phyloP scores from a whole-genome alignment of 2,113 vertebrate species.

The Perca flavescens region DNA sequence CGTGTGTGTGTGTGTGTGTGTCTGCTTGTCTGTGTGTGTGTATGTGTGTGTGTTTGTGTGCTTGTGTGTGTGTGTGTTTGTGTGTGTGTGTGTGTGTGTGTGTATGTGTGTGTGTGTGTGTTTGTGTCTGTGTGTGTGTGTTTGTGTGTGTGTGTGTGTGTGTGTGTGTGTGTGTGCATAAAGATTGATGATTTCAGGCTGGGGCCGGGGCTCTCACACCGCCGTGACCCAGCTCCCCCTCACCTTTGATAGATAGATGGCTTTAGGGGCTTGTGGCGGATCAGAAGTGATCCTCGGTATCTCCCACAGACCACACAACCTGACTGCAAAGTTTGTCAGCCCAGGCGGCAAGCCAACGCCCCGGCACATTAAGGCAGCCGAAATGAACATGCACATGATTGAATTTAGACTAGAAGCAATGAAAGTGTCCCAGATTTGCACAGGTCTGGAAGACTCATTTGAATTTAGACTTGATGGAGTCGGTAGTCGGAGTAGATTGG shows the following conservation, averaged over 20 bases:
- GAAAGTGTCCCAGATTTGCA: conserved; percentile 56
- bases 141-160: background rate
- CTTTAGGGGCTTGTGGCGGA: conserved; percentile 82
- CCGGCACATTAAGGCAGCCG: conserved; percentile 41
- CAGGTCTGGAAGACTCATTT: conserved; percentile 41
- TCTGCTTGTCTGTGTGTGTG: background rate
- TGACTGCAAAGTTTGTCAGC: conserved; percentile 71
- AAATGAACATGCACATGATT: conserved; percentile 58
- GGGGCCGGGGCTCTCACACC: conserved; percentile 52
- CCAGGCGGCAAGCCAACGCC: conserved; percentile 17
- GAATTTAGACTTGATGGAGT: conserved; percentile 45
- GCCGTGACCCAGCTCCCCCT: conserved; percentile 63
- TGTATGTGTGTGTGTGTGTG: conserved; percentile 14
- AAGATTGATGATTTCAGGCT: conserved; percentile 72
- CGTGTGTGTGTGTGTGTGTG: conserved; percentile 22
- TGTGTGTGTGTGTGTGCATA: conserved; percentile 31
- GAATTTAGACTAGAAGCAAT: conserved; percentile 59
- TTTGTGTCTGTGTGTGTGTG: conserved; percentile 11
- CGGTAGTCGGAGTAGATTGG: background rate
- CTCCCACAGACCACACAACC: conserved; percentile 81
- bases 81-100: conserved; percentile 2
- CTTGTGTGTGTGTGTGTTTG: background rate
- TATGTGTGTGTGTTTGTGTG: conserved; percentile 15
- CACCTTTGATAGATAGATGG: conserved; percentile 85
- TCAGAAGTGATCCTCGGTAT: conserved; percentile 87